A percentile compares a stretch with the other conserved stretches of the same genome.
Conservation (phyloP, 2,888 invertebrate species). For the Diarsia dahlii region DNA sequence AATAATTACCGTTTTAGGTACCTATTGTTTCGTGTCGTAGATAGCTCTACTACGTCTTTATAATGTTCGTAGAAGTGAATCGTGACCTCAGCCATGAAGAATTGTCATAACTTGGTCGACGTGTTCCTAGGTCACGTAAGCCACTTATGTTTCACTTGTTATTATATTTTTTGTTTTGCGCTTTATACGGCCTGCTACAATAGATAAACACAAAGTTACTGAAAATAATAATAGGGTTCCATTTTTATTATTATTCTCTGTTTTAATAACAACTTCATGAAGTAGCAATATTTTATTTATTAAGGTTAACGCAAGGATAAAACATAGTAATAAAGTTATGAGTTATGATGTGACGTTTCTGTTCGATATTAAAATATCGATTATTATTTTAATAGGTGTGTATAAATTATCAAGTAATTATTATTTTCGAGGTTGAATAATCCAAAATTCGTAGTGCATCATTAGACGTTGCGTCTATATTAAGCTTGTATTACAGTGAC, state of each 20-base stretch:
- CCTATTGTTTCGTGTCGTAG: slow-evolving; percentile 53
- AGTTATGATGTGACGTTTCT: slow-evolving; percentile 42
- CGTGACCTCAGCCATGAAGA: slow-evolving; percentile 58
- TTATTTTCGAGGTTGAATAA: slow-evolving; percentile 37
- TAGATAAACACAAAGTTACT: slow-evolving; percentile 45
- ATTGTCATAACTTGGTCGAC: slow-evolving; percentile 72
- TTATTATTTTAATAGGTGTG: slow-evolving; percentile 39
- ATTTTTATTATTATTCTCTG: slow-evolving; percentile 31
- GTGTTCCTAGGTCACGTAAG: slow-evolving; percentile 87
- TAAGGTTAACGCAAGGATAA: slow-evolving; percentile 57
- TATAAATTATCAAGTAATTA: slow-evolving; percentile 36
- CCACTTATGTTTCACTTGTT: slow-evolving; percentile 67
- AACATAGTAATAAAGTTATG: slow-evolving; percentile 37
- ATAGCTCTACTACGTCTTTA: slow-evolving; percentile 60
- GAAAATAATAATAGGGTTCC: slow-evolving; percentile 50
- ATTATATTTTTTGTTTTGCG: slow-evolving; percentile 34
- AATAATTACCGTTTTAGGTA: slow-evolving; percentile 66
- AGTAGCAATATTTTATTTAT: slow-evolving; percentile 36
- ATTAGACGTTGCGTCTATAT: slow-evolving; percentile 51
- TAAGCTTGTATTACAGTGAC: slow-evolving; percentile 27
- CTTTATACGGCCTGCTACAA: slow-evolving; percentile 17
- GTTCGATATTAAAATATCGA: slow-evolving; percentile 39
- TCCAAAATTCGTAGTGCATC: slow-evolving; percentile 42
- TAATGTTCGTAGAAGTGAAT: slow-evolving; percentile 59
- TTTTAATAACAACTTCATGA: slow-evolving; percentile 27